Percentiles rank a stretch among this genome's conserved stretches.
Evolutionary conservation across 2,888 invertebrate genomes (phyloP).

Genomic region (Buathra laborator): DNA sequence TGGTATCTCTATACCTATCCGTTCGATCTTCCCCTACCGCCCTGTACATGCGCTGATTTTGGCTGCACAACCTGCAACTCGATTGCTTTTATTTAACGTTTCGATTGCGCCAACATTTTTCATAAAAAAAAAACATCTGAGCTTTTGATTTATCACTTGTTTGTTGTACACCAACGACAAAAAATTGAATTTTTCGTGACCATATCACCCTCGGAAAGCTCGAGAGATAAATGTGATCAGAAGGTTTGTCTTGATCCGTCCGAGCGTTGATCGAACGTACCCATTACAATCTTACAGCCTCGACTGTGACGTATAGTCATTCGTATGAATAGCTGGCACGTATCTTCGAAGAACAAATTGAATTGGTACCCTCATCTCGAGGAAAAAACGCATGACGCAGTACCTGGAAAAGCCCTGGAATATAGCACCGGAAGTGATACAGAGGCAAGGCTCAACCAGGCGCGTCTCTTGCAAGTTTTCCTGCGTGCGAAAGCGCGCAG

Average conservation of each 20-base stretch:
- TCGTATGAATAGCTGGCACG: constrained; percentile 13
- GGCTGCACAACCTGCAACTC: background rate
- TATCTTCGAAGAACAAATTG: constrained; percentile 5
- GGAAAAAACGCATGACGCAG: background rate
- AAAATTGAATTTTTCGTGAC: background rate
- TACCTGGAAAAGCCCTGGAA: background rate
- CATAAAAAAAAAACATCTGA: background rate
- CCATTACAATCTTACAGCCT: background rate
- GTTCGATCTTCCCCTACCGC: background rate
- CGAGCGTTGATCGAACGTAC: constrained; percentile 4
- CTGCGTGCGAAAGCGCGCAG: constrained; percentile 18
- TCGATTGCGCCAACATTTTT: background rate
- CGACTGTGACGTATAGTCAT: background rate
- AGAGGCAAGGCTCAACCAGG: background rate
- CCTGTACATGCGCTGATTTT: background rate
- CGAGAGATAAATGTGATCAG: background rate
- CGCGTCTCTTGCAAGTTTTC: constrained; percentile 29
- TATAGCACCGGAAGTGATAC: constrained; percentile 11
- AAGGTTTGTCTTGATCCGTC: background rate
- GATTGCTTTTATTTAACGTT: background rate
- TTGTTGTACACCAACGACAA: background rate
- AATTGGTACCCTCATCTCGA: background rate
- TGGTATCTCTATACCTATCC: background rate
- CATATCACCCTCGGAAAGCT: background rate
- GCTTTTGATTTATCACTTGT: background rate